These are phyloP conservation scores for Pachydiplax longipennis DNA, from an alignment of 2,888 invertebrate species.

Conservation along the genomic window DNA sequence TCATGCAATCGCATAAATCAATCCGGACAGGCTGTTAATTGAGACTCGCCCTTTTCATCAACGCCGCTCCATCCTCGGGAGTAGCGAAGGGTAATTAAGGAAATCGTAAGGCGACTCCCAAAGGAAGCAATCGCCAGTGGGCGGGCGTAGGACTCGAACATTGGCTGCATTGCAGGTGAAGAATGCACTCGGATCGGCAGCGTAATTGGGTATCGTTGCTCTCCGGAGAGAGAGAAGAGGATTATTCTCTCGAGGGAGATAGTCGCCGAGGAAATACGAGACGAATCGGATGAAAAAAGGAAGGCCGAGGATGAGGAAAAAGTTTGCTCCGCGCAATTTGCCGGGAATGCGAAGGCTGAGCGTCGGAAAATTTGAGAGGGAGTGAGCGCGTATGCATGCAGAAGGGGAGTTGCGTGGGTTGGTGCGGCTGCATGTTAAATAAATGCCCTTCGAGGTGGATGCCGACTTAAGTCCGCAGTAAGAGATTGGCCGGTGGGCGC, in stretches of 20 bases:
- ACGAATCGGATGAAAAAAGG: too few species aligned
- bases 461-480: background rate
- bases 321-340: background rate
- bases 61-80: background rate
- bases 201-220: background rate
- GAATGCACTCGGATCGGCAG: background rate
- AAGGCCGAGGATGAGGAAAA: background rate
- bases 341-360: background rate
- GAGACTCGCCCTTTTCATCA: background rate
- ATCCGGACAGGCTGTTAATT: background rate
- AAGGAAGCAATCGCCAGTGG: background rate
- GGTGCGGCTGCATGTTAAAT: background rate
- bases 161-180: background rate
- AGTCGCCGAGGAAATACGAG: too few species aligned
- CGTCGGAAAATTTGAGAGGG: background rate
- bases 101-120: background rate
- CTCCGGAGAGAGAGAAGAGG: background rate
- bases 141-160: background rate
- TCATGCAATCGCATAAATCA: background rate
- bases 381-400: background rate
- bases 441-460: background rate
- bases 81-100: background rate
- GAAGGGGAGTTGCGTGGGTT: background rate
- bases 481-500: background rate
- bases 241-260: too few species aligned